phyloP scores from a whole-genome alignment of 2,113 vertebrate species.

The Ciconia stormi region DNA sequence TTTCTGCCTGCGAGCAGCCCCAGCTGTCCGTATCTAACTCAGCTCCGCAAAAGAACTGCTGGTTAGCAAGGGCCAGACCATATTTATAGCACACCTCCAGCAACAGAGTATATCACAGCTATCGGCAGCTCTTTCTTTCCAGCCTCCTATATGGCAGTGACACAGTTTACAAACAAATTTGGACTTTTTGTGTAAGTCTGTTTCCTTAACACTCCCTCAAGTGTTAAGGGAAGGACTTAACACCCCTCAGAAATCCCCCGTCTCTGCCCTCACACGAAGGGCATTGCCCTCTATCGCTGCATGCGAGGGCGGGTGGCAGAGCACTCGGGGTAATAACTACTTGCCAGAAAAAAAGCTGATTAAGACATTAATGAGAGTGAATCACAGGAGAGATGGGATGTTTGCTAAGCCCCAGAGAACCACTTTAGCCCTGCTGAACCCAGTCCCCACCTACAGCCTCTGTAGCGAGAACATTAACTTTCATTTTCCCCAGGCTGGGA shows the following conservation, averaged over 20 bases:
- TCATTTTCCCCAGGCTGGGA: neutral
- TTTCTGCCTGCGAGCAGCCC: neutral
- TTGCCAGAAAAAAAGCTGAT: neutral
- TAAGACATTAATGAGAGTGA: neutral
- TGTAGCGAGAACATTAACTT: neutral
- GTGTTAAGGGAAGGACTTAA: neutral
- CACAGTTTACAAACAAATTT: neutral
- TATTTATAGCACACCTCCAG: neutral
- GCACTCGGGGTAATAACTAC: neutral
- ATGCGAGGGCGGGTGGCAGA: neutral
- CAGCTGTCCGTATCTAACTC: neutral
- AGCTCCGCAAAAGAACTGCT: neutral
- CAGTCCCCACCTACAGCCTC: neutral
- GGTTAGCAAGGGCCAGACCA: accelerated
- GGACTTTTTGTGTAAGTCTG: neutral
- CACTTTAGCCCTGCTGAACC: neutral
- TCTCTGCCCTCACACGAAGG: neutral
- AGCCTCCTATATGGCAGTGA: neutral
- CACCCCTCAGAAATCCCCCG: neutral
- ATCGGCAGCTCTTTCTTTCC: neutral
- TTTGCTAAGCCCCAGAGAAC: neutral
- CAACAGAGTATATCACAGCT: neutral
- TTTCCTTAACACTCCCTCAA: neutral
- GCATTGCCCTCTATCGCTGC: neutral
- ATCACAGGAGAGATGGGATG: neutral